Evolutionary conservation across 2,888 invertebrate species (phyloP).

Genomic region (Thera britannica): DNA sequence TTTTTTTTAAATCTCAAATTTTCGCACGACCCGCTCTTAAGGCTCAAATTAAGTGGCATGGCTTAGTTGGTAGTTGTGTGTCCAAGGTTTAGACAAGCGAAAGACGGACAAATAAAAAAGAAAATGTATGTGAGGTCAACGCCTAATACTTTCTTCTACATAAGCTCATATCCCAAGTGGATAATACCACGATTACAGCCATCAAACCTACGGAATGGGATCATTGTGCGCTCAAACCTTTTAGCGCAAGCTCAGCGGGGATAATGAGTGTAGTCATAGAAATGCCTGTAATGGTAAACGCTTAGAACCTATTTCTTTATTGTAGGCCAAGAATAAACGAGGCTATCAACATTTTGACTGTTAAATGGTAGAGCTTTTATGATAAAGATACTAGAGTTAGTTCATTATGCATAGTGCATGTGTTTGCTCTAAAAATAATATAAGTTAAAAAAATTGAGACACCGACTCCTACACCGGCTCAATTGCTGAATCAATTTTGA

Average conservation of each 20-base stretch:
- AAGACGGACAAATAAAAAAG: too few relatives aligned
- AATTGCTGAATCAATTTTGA: too few relatives aligned
- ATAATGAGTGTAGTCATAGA: slow-evolving; percentile 28
- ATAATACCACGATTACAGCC: slow-evolving; percentile 44
- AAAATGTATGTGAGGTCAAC: slow-evolving; percentile 1
- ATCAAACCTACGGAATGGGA: slow-evolving; percentile 41
- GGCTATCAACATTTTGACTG: slow-evolving; percentile 8
- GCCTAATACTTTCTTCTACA: slow-evolving; percentile 16
- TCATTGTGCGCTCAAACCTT: slow-evolving; percentile 45
- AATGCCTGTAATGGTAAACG: slow-evolving; percentile 27
- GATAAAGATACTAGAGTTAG: too few relatives aligned
- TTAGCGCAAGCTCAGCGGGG: slow-evolving; percentile 39
- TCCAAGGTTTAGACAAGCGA: too few relatives aligned
- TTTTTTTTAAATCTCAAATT: too few relatives aligned
- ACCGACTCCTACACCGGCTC: too few relatives aligned
- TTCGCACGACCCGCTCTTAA: too few relatives aligned
- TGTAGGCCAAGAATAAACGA: slow-evolving; percentile 7
- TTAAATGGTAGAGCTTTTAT: background rate
- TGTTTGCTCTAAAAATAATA: too few relatives aligned
- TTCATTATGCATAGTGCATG: too few relatives aligned
- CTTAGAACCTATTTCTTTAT: slow-evolving; percentile 23
- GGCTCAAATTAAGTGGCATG: too few relatives aligned
- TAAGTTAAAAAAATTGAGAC: too few relatives aligned
- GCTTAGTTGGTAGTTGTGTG: too few relatives aligned
- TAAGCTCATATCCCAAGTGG: slow-evolving; percentile 38